Evolutionary conservation across 2,888 invertebrate genomes (phyloP), one percentile per base, ranked within the genome.

Genomic region (Agriopis marginaria): DNA sequence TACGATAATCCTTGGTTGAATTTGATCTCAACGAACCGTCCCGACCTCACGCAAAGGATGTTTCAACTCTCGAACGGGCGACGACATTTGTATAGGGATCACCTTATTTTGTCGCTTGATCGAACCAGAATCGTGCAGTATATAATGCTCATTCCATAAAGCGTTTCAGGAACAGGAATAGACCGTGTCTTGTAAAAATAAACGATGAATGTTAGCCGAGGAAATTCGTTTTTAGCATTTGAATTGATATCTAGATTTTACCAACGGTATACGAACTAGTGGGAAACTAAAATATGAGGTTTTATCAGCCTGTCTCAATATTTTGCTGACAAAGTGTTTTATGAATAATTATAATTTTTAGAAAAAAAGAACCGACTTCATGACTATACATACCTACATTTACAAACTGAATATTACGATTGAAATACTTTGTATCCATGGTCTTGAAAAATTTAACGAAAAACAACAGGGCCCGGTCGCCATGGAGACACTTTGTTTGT

Each of bases 1-100:
- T 88, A 85, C 80, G 77, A 70, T 76, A 82, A 86, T 89, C 89
- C 86, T 88, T 85, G 86, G 81, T 79, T 76, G 80, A 80, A 85
- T 87, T 86, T 77, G 86, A 79, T 77, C 82, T 78, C 70, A 73
- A 78, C 76, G 80, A 77, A 79, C 77, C 75, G 71, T 74, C 69
- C 69, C 80, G 79, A 79, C 79, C 81, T 81, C 78, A 72, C 75
- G 23, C 68, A 68, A 53, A 66, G 75, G 75, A 75, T 72, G 72
- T 69, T 65, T 63, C 69, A 59, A 70, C 71, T 70, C 71, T 64
- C 65, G 56, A 66, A 68, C 77, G 78, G 81, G 58, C 80, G 78
- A 76, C 80, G 79, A 78, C 70, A 66, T 80, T 76, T 72, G 68
- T 70, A 56, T 61, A 63, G 69, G 65, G 70, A 75, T 69, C 63